These are phyloP conservation scores for Gorsachius goisagi DNA, from an alignment of 2,113 vertebrate species.

Conservation along the genomic window DNA sequence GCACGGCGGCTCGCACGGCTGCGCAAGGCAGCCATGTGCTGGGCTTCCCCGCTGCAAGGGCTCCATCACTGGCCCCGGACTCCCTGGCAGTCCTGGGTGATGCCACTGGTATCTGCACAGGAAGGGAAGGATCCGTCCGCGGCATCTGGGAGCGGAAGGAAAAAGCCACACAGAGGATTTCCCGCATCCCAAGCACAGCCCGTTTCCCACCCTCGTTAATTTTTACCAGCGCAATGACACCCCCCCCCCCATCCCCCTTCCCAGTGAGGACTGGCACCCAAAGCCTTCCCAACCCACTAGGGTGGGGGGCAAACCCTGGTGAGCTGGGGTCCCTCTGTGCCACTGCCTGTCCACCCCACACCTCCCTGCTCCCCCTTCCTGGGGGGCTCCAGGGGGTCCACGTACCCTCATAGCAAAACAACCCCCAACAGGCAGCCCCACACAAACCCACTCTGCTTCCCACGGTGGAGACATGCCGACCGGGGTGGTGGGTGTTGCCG, in stretches of 20 bases:
- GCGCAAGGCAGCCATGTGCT: background rate
- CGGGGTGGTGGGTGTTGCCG: fast-evolving
- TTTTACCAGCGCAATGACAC: fast-evolving
- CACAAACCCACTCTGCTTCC: background rate
- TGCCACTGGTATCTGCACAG: fast-evolving
- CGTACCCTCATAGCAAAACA: fast-evolving
- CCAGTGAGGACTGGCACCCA: fast-evolving
- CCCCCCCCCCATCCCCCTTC: background rate
- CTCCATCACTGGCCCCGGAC: fast-evolving
- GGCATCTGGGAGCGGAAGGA: fast-evolving
- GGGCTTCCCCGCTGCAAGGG: background rate
- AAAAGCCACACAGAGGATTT: background rate
- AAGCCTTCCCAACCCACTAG: background rate
- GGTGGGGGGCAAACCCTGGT: fast-evolving
- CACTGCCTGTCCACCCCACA: background rate
- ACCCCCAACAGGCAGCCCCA: fast-evolving
- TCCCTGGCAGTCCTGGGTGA: fast-evolving
- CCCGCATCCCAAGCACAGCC: background rate
- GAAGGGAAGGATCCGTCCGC: background rate
- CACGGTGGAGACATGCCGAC: fast-evolving
- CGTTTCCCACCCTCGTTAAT: background rate
- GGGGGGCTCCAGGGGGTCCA: background rate
- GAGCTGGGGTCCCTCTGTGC: background rate
- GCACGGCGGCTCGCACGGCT: fast-evolving
- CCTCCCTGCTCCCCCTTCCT: background rate